phyloP scores from a whole-genome alignment of 2,888 invertebrate species.

The Anoncus sp. region DNA sequence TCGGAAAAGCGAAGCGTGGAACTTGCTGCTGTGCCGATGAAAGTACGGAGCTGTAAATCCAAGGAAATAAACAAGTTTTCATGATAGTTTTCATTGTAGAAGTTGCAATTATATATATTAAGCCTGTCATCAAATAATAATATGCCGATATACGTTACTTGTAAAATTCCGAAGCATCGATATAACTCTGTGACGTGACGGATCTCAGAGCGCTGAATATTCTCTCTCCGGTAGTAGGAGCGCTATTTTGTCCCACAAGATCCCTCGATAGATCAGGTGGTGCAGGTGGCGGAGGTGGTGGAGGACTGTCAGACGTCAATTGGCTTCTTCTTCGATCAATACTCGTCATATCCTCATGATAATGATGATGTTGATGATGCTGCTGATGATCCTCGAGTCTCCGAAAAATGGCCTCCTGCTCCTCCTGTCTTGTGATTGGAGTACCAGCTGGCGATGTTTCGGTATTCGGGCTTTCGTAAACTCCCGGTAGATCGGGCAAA shows the following conservation, averaged over 20 bases:
- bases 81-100: not conserved
- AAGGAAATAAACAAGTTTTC: not conserved
- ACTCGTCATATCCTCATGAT: slow-evolving; percentile 14
- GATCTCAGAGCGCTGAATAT: slow-evolving; percentile 80
- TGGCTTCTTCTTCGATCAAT: slow-evolving; percentile 4
- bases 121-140: too few species aligned
- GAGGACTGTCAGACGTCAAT: slow-evolving; percentile 65
- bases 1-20: slow-evolving; percentile 74
- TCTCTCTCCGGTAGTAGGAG: slow-evolving; percentile 79
- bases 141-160: slow-evolving; percentile 75
- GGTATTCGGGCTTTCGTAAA: slow-evolving; percentile 69
- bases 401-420: slow-evolving; percentile 46
- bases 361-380: slow-evolving; percentile 14
- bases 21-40: slow-evolving; percentile 78
- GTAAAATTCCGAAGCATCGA: slow-evolving; percentile 81
- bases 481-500: slow-evolving; percentile 74
- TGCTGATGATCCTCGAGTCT: slow-evolving; percentile 36
- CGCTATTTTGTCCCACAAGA: slow-evolving; percentile 68
- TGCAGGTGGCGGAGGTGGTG: slow-evolving; percentile 79
- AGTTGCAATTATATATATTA: not conserved
- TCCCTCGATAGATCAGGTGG: slow-evolving; percentile 74
- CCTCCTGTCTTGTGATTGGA: slow-evolving; percentile 31
- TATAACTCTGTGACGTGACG: slow-evolving; percentile 80
- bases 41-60: slow-evolving; percentile 74
- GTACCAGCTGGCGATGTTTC: slow-evolving; percentile 34